Evolutionary conservation across 2,797 vertebrate genomes (phyloP).

Genomic region (Alcedo quadribrachys): DNA sequence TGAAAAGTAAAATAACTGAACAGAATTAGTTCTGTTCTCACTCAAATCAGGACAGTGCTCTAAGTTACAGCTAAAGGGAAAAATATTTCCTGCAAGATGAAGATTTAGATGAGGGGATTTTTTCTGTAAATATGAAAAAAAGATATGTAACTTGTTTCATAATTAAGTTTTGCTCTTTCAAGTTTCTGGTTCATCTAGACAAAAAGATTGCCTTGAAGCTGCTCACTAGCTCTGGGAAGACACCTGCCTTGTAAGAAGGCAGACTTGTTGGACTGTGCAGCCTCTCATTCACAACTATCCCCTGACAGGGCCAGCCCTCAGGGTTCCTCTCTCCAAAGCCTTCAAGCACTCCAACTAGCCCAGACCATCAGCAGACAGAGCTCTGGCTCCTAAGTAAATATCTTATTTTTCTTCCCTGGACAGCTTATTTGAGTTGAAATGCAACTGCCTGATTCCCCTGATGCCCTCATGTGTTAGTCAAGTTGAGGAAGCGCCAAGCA

Average conservation of each 20-base stretch:
- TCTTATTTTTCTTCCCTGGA: background rate
- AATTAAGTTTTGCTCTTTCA: background rate
- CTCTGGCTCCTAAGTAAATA: background rate
- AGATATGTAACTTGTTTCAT: background rate
- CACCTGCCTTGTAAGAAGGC: accelerated
- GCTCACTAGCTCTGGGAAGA: background rate
- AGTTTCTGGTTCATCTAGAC: background rate
- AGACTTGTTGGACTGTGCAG: background rate
- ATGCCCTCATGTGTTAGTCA: background rate
- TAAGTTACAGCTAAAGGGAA: background rate
- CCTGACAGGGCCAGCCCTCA: background rate
- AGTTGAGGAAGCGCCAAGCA: background rate
- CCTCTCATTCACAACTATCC: background rate
- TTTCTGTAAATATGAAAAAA: background rate
- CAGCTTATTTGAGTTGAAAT: accelerated
- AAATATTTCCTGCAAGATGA: background rate
- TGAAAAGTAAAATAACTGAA: too few species aligned
- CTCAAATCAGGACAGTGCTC: background rate
- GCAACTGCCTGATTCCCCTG: background rate
- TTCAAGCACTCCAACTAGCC: accelerated
- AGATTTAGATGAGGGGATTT: background rate
- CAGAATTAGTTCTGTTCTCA: too few species aligned
- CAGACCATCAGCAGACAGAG: background rate
- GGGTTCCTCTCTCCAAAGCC: background rate
- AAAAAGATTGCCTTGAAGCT: background rate